Base-by-base conservation (phyloP, 2,888 invertebrate genomes). In the Drosophila algonquin region DNA sequence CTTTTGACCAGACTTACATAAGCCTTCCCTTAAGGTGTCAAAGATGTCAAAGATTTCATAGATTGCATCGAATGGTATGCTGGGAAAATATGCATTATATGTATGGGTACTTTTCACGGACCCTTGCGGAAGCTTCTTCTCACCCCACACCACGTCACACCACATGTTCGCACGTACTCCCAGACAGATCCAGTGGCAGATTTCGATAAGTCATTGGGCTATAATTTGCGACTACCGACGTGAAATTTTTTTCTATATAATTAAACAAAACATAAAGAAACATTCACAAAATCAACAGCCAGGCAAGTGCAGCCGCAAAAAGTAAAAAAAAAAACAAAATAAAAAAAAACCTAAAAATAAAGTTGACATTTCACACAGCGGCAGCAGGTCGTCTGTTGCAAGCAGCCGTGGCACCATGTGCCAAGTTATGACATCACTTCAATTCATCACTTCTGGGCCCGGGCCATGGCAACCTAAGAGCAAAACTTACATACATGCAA, bases 161-260 rank as follows among this genome's bases (percentile, higher is more conserved):
- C 79, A 59, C 68, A 75, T 63, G 55, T 81, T 75, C 84, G 75
- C 83, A 86, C 82, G 73, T 88, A 60, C 69, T 70, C 50, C 40
- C 64, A 45, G 73, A 45, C 61, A 76, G 80, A 72, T 75, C 69
- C 80, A 70, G 76, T 81, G 87, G 87, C 89, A 83, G 79, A 87
- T 84, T 83, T 84, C 89, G 89, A 89, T 80, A 89, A 89, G 89
- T 84, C 83, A 84, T 84, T 88, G 78, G 80, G 80, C 87, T 88
- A 77, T 80, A 87, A 89, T 88, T 83, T 83, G 87, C 73, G 32
- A 67, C 67, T 85, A 72, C 50, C 63, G 65, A 71, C 81, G 79
- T 67, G 72, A 71, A 82, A 86, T 80, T 88, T 80, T 80, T 77
- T 88, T 86, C 80, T 86, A 82, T 88, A 86, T 80, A 88, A 86